Percentiles rank a stretch among this genome's conserved stretches.
Evolutionary conservation across 1,140 invertebrate genomes (phyloP).

Genomic region (Pomacea maculata): DNA sequence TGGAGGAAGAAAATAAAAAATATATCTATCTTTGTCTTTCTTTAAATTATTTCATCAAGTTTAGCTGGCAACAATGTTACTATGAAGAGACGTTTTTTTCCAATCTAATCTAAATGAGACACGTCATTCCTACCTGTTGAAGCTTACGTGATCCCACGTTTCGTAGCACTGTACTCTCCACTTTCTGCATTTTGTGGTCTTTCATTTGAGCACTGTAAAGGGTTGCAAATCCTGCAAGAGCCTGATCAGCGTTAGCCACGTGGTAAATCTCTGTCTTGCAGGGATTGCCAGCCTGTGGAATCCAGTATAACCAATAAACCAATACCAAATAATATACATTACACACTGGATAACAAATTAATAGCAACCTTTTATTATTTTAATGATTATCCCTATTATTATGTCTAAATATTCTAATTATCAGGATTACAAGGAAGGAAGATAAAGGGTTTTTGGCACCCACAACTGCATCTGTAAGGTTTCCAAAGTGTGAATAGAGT

Average conservation of each 20-base stretch:
- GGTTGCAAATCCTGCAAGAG: slow-evolving; percentile 44
- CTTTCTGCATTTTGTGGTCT: slow-evolving; percentile 30
- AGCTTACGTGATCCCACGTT: slow-evolving; percentile 47
- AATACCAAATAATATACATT: neutral
- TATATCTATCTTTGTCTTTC: neutral
- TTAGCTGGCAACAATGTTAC: neutral
- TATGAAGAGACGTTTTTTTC: neutral
- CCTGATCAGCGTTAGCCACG: slow-evolving; percentile 45
- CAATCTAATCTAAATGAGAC: neutral
- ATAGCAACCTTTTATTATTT: neutral
- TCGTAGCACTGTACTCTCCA: slow-evolving; percentile 17
- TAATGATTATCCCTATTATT: no score
- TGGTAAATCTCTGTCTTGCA: slow-evolving; percentile 40
- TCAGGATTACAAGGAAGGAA: neutral
- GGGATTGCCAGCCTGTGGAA: slow-evolving; percentile 29
- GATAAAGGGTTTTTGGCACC: neutral
- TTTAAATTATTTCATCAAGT: neutral
- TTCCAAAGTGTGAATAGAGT: slow-evolving; percentile 36
- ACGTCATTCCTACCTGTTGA: slow-evolving; percentile 37
- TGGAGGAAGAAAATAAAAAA: no score
- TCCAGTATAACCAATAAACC: neutral
- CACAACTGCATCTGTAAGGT: slow-evolving; percentile 30
- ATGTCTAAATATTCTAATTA: no score
- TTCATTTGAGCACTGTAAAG: slow-evolving; percentile 41
- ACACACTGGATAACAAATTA: neutral